phyloP scores from a whole-genome alignment of 1,140 invertebrate genomes.

The Megalopta genalis region DNA sequence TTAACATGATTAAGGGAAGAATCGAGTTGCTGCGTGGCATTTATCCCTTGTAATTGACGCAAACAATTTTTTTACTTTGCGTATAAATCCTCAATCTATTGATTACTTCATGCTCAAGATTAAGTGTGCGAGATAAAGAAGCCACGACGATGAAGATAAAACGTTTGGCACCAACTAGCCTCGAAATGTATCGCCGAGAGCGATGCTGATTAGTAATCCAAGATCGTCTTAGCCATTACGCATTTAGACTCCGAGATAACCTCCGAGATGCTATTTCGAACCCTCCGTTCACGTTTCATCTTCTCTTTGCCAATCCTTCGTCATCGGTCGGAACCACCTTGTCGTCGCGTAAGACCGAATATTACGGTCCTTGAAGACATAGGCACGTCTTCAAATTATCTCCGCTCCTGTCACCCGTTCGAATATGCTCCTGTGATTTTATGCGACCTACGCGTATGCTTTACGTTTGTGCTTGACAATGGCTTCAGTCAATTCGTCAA shows the following conservation, averaged over 20 bases:
- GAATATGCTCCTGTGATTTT: constrained; percentile 22
- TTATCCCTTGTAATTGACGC: too few relatives aligned
- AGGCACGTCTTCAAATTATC: constrained; percentile 28
- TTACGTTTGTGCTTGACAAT: too few relatives aligned
- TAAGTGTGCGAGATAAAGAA: not conserved
- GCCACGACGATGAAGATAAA: not conserved
- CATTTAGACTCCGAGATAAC: constrained; percentile 78
- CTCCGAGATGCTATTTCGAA: constrained; percentile 49
- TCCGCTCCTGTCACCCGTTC: constrained; percentile 18
- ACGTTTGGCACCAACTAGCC: not conserved
- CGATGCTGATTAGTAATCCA: constrained; percentile 75
- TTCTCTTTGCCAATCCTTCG: constrained; percentile 60
- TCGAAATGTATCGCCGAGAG: constrained; percentile 8
- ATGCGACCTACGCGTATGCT: not conserved
- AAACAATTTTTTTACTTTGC: too few relatives aligned
- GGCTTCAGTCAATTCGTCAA: too few relatives aligned
- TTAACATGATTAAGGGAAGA: too few relatives aligned
- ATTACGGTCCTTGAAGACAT: constrained; percentile 31
- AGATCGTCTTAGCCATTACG: constrained; percentile 75
- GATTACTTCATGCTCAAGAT: not conserved
- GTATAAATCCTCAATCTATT: too few relatives aligned
- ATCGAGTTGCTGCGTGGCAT: too few relatives aligned
- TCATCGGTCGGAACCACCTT: constrained; percentile 70
- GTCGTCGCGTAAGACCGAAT: constrained; percentile 67
- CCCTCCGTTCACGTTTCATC: constrained; percentile 45